Evolutionary conservation across 64 coral and sea anemone genomes (phyloP).

Genomic region (Catalaphyllia jardinei): DNA sequence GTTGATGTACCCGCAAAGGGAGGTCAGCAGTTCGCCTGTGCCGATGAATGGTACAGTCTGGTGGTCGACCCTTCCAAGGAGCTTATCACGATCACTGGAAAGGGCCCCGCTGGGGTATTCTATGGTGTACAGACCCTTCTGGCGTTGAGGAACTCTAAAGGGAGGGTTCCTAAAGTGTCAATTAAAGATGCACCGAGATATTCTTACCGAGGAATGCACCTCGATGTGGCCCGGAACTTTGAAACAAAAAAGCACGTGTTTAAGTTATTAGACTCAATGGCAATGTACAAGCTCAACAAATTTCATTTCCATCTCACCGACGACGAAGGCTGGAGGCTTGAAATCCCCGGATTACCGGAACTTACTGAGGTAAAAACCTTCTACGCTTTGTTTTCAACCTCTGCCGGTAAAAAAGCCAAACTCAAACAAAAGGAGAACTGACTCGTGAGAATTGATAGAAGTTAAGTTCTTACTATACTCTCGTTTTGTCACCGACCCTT

Average conservation of each 20-base stretch:
- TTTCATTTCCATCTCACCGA: constrained; percentile 70
- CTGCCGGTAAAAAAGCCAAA: too few species aligned
- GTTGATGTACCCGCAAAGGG: constrained; percentile 25
- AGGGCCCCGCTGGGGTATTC: constrained; percentile 39
- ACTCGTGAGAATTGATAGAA: too few species aligned
- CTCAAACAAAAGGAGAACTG: too few species aligned
- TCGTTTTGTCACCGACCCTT: too few species aligned
- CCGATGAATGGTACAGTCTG: constrained; percentile 57
- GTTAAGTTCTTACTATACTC: too few species aligned
- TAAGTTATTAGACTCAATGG: constrained; percentile 45
- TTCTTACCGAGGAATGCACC: constrained; percentile 58
- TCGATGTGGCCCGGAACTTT: constrained; percentile 70
- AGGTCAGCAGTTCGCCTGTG: constrained; percentile 23
- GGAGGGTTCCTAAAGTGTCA: constrained; percentile 40
- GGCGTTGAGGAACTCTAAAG: constrained; percentile 4
- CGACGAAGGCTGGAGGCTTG: constrained; percentile 68
- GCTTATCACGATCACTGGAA: constrained; percentile 44
- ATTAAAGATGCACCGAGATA: constrained; percentile 61
- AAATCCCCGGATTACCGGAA: constrained; percentile 59
- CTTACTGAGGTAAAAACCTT: constrained; percentile 38
- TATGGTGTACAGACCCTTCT: constrained; percentile 66
- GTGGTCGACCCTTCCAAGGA: constrained; percentile 37
- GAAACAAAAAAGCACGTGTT: constrained; percentile 43
- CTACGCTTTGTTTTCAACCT: too few species aligned
- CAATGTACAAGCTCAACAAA: constrained; percentile 66